phyloP scores from a whole-genome alignment of 2,888 invertebrate genomes.

The Synanthedon myopaeformis region DNA sequence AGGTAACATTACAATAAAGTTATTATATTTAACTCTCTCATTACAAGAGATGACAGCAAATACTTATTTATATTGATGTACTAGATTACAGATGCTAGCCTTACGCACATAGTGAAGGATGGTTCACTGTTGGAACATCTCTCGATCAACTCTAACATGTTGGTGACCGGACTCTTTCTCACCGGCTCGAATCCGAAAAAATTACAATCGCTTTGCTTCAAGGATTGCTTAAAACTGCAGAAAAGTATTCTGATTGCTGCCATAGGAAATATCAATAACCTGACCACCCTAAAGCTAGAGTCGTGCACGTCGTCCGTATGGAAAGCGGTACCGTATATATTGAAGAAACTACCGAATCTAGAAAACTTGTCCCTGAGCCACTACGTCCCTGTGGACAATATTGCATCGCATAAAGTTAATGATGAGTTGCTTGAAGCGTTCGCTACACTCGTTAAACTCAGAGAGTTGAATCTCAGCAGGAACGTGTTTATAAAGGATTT shows the following conservation, averaged over 20 bases:
- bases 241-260: constrained; percentile 45
- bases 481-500: constrained; percentile 63
- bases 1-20: constrained; percentile 24
- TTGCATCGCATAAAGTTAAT: constrained; percentile 21
- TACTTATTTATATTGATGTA: constrained; percentile 8
- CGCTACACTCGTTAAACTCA: constrained; percentile 47
- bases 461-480: constrained; percentile 47
- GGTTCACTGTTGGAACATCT: constrained; percentile 44
- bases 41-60: not conserved
- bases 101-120: constrained; percentile 45
- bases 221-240: constrained; percentile 57
- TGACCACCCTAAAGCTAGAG: constrained; percentile 44
- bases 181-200: constrained; percentile 33
- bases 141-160: constrained; percentile 46
- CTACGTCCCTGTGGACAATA: constrained; percentile 31
- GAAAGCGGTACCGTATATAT: constrained; percentile 46
- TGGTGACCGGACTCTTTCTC: constrained; percentile 53
- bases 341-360: constrained; percentile 40
- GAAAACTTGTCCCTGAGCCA: constrained; percentile 50
- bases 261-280: constrained; percentile 30
- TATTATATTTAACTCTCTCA: not conserved
- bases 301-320: constrained; percentile 46
- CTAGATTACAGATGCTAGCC: constrained; percentile 53
- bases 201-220: constrained; percentile 39
- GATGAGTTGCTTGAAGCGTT: constrained; percentile 46